A percentile compares a stretch with the other conserved stretches of the same genome.
Conservation (phyloP, 2,797 vertebrate genomes). For the Mus spretus region DNA sequence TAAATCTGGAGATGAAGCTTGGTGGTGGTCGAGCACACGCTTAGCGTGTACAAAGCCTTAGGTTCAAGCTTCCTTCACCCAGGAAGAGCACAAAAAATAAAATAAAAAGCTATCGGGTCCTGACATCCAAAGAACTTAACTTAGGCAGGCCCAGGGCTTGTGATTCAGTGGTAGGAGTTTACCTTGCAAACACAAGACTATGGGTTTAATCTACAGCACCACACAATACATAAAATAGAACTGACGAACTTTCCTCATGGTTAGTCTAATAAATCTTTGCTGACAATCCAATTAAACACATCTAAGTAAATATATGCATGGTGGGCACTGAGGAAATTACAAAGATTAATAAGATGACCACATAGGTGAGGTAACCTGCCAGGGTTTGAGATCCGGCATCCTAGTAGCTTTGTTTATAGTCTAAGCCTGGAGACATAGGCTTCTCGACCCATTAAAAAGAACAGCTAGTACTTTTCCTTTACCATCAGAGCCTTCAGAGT, state of each 20-base stretch:
- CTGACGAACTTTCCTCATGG: neutral
- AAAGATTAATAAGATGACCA: neutral
- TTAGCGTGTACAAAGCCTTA: neutral
- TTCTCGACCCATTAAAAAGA: slow-evolving; percentile 18
- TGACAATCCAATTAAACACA: neutral
- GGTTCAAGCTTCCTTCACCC: neutral
- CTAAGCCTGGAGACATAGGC: neutral
- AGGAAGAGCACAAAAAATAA: neutral
- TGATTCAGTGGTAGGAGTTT: neutral
- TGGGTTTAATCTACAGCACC: neutral
- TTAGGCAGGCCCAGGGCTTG: neutral
- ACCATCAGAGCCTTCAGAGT: neutral
- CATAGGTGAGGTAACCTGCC: neutral
- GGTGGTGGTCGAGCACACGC: neutral
- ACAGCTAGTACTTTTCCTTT: slow-evolving; percentile 28
- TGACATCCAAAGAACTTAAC: neutral
- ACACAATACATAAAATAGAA: neutral
- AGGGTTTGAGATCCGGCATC: neutral
- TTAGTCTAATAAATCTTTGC: slow-evolving; percentile 29
- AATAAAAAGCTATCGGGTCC: neutral
- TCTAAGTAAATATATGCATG: neutral
- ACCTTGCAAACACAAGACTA: neutral
- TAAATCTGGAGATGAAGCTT: neutral
- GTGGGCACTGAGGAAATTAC: neutral
- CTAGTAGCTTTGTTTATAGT: neutral